These are phyloP conservation scores for Sinonovacula constricta DNA, from an alignment of 1,140 invertebrate species.

Conservation along the genomic window DNA sequence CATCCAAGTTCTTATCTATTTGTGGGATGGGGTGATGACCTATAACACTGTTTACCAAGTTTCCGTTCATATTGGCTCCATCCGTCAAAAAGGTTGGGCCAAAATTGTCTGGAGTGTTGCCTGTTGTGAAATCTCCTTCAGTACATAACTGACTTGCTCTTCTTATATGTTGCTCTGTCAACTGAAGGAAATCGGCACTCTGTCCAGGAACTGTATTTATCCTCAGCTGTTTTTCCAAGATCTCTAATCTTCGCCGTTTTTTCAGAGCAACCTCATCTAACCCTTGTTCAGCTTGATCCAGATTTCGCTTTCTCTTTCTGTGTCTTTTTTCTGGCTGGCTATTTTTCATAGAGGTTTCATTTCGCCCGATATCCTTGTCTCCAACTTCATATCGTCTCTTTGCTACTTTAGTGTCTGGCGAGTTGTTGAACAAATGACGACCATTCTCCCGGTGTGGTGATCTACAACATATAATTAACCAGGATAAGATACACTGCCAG, in stretches of 20 bases:
- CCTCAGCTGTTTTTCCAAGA: neutral
- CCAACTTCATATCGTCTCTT: neutral
- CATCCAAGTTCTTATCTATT: conserved; percentile 5
- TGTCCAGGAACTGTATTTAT: neutral
- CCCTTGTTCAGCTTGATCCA: neutral
- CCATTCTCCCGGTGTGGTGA: neutral
- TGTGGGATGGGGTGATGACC: conserved; percentile 1
- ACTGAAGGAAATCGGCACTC: neutral
- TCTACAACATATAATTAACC: neutral
- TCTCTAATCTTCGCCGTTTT: neutral
- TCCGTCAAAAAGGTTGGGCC: no score
- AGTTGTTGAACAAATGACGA: neutral
- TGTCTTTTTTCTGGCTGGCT: neutral
- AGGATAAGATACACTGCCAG: neutral
- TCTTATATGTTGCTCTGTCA: neutral
- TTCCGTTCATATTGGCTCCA: neutral
- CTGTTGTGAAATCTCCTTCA: neutral
- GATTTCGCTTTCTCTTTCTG: neutral
- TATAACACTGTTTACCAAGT: no score
- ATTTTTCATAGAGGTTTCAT: neutral
- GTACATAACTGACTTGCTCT: neutral
- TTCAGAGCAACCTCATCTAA: neutral
- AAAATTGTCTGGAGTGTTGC: no score
- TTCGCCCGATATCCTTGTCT: neutral
- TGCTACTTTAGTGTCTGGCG: neutral